Percentiles rank a stretch among this genome's conserved stretches.
phyloP scores from a whole-genome alignment of 2,797 vertebrate genomes.

The Phyllotis vaccarum region DNA sequence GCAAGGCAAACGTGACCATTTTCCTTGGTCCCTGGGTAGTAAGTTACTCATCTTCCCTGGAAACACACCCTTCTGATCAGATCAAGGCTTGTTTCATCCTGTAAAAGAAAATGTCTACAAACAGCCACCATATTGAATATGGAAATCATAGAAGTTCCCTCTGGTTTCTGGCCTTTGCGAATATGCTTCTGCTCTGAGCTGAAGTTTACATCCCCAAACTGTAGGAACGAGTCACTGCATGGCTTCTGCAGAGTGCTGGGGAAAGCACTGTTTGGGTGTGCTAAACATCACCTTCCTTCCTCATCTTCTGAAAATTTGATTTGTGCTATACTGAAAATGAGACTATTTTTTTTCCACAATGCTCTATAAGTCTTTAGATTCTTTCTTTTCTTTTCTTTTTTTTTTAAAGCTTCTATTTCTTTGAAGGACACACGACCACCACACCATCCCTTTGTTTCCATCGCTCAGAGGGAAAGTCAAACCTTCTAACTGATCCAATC shows the following conservation, averaged over 20 bases:
- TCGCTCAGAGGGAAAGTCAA: constrained; percentile 18
- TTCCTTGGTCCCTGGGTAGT: neutral
- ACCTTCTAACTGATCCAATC: constrained; percentile 2
- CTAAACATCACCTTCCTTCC: neutral
- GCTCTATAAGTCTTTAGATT: neutral
- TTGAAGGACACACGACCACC: neutral
- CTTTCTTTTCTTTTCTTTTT: too few species aligned
- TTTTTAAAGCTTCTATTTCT: neutral
- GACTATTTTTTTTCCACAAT: neutral
- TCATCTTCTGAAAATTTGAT: neutral
- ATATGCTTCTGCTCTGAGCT: neutral
- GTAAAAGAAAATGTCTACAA: neutral
- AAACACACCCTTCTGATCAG: neutral
- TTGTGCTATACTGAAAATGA: neutral
- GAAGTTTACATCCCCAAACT: neutral
- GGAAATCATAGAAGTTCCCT: constrained; percentile 48
- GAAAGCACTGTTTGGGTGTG: neutral
- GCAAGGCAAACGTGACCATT: rapidly evolving
- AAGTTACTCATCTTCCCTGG: neutral
- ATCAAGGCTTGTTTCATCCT: neutral
- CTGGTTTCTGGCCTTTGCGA: neutral
- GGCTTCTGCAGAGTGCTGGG: neutral
- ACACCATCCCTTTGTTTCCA: neutral
- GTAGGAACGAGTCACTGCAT: neutral
- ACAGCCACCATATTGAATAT: neutral